These are phyloP conservation scores for Stictonetta naevosa DNA, from an alignment of 2,113 vertebrate genomes.

Conservation along the genomic window DNA sequence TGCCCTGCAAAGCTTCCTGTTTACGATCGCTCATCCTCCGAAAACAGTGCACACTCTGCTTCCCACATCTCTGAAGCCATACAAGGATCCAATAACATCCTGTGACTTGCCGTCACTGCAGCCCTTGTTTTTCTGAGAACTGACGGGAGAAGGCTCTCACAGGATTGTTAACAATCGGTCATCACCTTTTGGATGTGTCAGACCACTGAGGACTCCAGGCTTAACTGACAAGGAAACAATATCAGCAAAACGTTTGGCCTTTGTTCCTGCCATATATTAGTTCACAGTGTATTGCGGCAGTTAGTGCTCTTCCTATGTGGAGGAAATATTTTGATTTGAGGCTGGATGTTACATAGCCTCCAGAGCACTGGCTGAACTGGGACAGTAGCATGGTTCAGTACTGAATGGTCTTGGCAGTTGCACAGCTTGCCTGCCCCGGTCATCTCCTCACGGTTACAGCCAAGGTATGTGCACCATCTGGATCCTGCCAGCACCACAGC, in stretches of 20 bases:
- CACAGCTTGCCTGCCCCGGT: not conserved
- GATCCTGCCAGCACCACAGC: not conserved
- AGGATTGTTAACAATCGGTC: slow-evolving; percentile 75
- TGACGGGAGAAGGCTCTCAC: slow-evolving; percentile 67
- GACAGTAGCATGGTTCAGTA: not conserved
- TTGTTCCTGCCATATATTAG: not conserved
- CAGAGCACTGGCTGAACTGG: not conserved
- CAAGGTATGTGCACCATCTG: fast-evolving
- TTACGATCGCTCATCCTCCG: slow-evolving; percentile 70
- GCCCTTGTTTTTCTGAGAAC: slow-evolving; percentile 66
- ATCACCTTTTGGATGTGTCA: slow-evolving; percentile 74
- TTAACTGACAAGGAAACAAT: slow-evolving; percentile 53
- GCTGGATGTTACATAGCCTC: not conserved
- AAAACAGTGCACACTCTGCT: slow-evolving; percentile 54
- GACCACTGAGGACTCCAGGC: not conserved
- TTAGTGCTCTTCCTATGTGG: not conserved
- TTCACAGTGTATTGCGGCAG: not conserved
- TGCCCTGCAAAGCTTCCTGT: slow-evolving; percentile 79
- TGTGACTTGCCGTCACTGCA: slow-evolving; percentile 72
- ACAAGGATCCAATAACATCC: slow-evolving; percentile 72
- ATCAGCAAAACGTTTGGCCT: slow-evolving; percentile 37
- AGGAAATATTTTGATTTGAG: not conserved
- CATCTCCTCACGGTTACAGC: not conserved
- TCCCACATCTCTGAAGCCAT: slow-evolving; percentile 76
- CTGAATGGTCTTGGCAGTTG: not conserved